Evolutionary conservation across 2,888 invertebrate species (phyloP).

Genomic region (Ellobium chinense): DNA sequence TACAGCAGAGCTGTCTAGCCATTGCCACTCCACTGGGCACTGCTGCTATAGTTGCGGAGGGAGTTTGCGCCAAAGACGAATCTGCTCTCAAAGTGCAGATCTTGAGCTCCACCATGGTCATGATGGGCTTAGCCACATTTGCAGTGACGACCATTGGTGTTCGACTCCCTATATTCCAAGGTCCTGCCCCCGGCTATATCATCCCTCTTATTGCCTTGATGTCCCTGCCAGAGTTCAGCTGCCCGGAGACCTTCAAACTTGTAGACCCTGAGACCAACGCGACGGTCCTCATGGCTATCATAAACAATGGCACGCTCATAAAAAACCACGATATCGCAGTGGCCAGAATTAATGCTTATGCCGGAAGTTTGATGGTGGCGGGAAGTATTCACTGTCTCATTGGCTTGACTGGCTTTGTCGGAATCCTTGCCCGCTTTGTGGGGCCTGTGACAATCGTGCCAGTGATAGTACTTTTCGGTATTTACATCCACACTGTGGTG

Average conservation of each 20-base stretch:
- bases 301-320: not conserved
- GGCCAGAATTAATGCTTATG: slow-evolving; percentile 54
- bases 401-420: slow-evolving; percentile 65
- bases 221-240: slow-evolving; percentile 54
- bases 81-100: slow-evolving; percentile 25
- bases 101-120: slow-evolving; percentile 43
- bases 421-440: slow-evolving; percentile 52
- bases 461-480: slow-evolving; percentile 50
- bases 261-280: slow-evolving; percentile 16
- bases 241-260: slow-evolving; percentile 31
- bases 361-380: slow-evolving; percentile 66
- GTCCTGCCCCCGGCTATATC: slow-evolving; percentile 55
- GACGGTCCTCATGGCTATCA: slow-evolving; percentile 26
- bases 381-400: slow-evolving; percentile 61
- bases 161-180: slow-evolving; percentile 58
- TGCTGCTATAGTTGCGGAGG: slow-evolving; percentile 27
- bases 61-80: slow-evolving; percentile 40
- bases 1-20: slow-evolving; percentile 43
- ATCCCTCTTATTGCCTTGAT: slow-evolving; percentile 58
- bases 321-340: not conserved
- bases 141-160: slow-evolving; percentile 41
- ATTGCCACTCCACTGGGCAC: slow-evolving; percentile 39
- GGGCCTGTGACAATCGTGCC: slow-evolving; percentile 56
- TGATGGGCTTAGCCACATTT: slow-evolving; percentile 47
- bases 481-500: slow-evolving; percentile 49